Evolutionary conservation across 2,888 invertebrate species (phyloP), one percentile per base, ranked within the genome.

Genomic region (Trachelus stipa): DNA sequence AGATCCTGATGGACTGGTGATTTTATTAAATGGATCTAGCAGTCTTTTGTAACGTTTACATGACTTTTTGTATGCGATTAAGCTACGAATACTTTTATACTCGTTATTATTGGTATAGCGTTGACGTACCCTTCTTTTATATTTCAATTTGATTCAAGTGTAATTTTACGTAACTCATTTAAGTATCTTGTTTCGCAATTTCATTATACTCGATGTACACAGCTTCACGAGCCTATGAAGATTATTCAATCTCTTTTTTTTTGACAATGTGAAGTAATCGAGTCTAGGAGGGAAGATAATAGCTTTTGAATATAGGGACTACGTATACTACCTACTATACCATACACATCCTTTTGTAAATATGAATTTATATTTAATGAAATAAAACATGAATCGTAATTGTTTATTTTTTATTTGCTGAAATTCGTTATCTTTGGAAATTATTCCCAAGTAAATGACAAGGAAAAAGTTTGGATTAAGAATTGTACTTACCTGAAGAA

Each of bases 321-420:
- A 56, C 23, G 56, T 56, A 56, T 23, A 56, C 56, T 56, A 56
- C 9, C 15, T 56, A 23, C 56, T 15, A 56, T 56, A 56, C 56
- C 23, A 56, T 56, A 56, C 56, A 23, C 56, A 56, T 56, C 56
- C 23, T 23, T 83, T 82, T 87, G 87, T 87, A 87, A 87, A 87
- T 87, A 86, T 84, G 74, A 83, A 79, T 83, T 82, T 81, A 85
- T 83, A 82, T 82, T 83, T 84, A 79, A 79, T 73, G 74, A 79
- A 78, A 71, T 79, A 75, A 71, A 79, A 73, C 85, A 86, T 87
- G 86, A 87, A 87, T 56, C 56, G 56, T 56, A 56, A 23, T 56
- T 23, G 56, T 23, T 56, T 56, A 56, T 23, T 56, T 56, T 56
- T 56, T 56, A 56, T 56, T 56, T 0, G 9, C 1, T 40, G 40